Base-by-base conservation (phyloP, 2,797 vertebrate species). In the Gobio occitaniae region DNA sequence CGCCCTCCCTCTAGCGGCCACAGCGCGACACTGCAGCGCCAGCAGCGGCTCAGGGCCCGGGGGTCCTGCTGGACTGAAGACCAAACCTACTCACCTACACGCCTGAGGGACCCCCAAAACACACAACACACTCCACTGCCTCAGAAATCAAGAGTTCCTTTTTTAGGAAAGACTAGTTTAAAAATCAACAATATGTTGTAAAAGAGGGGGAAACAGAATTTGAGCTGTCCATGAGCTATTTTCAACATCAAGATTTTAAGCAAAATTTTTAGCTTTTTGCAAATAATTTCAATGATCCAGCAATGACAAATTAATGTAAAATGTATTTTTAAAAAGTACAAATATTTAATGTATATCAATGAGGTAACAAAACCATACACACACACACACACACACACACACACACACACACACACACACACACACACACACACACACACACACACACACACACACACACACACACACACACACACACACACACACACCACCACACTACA, bases 21-120 rank as follows among this genome's bases (percentile, higher is more conserved):
- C 59, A 32, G 6, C 17, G 6, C 4, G 79, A 68, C 29, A 90
- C 61, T 93, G 89, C 92, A 71, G 81, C 15, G 68, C 50, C 88
- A 88, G 87, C 19, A 90, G 90, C 83, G 88, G 89, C 78, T 84
- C 65, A 17, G 89, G 88, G 90, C 94, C 95, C 93, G 92, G 94
- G 90, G 95, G 92, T 95, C 95, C 95, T 95, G 94, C 94, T 91
- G 95, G 95, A 95, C 94, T 95, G 93, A 93, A 52, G 74, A 59
- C 38, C 36, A 66, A 15, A 77, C 32, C 48, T 44, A 6, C 70
- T 75, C 82, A 76, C 71, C 69, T 50, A 19, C 11, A n/a, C 32
- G 9, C 59, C 44, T 0, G 32, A 32, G 48, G 47, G 72, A 66
- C 47, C 61, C 17, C 59, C 36, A 5, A 15, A 52, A n/a, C 52